These are phyloP conservation scores for Camponotus vicinus DNA, from an alignment of 1,140 invertebrate species.

Conservation along the genomic window DNA sequence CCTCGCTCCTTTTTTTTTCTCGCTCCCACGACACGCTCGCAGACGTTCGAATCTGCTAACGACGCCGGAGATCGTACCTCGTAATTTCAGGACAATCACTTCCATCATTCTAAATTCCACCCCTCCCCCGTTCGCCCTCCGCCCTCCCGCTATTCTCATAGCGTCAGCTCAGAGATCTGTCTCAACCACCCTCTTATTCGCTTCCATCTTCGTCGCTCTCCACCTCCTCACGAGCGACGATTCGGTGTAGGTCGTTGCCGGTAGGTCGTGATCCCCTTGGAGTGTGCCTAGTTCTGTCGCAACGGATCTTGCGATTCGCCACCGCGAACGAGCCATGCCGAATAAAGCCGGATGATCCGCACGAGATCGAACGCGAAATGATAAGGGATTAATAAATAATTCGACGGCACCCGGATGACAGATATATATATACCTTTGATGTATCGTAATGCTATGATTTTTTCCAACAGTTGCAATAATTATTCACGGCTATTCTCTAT, in stretches of 20 bases:
- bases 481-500: neutral
- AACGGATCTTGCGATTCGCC: conserved; percentile 57
- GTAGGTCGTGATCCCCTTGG: conserved; percentile 64
- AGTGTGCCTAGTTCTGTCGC: conserved; percentile 63
- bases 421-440: neutral
- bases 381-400: conserved; percentile 24
- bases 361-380: conserved; percentile 18
- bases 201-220: conserved; percentile 2
- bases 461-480: neutral
- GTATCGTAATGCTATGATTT: neutral
- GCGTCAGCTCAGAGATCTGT: conserved; percentile 57
- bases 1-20: neutral
- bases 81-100: conserved; percentile 73
- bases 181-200: conserved; percentile 27
- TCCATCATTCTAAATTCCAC: conserved; percentile 70
- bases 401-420: no score
- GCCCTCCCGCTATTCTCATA: conserved; percentile 54
- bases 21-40: neutral
- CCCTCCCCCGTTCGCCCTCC: neutral
- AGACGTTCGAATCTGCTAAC: conserved; percentile 46
- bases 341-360: conserved; percentile 55
- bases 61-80: conserved; percentile 48
- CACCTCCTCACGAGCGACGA: neutral
- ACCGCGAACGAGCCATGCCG: conserved; percentile 23
- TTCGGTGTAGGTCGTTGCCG: conserved; percentile 27